phyloP scores from a whole-genome alignment of 2,797 vertebrate genomes.

The Pteropus rufus region DNA sequence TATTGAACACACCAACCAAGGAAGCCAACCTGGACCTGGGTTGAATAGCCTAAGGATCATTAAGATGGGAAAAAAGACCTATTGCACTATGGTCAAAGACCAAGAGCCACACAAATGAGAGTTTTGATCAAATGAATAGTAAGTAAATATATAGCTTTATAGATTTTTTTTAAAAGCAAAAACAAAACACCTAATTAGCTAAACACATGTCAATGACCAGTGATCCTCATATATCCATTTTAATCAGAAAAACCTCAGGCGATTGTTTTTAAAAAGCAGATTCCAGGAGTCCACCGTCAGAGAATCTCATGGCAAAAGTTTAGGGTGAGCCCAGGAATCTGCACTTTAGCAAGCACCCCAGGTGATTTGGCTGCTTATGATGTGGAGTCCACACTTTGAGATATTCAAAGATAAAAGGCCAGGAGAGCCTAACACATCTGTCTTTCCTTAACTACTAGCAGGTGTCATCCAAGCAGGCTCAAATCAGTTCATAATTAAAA shows the following conservation, averaged over 20 bases:
- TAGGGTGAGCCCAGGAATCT: not conserved
- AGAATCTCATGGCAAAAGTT: not conserved
- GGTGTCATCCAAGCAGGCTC: not conserved
- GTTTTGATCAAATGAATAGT: slow-evolving; percentile 30
- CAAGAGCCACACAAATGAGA: not conserved
- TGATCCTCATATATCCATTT: not conserved
- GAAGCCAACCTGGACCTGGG: not conserved
- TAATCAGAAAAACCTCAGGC: not conserved
- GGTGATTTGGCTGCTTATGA: not conserved
- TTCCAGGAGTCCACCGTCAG: not conserved
- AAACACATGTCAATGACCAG: not conserved
- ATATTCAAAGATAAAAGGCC: not conserved
- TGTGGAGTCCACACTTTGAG: not conserved
- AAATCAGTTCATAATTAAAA: not conserved
- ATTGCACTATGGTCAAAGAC: not conserved
- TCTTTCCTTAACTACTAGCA: not conserved
- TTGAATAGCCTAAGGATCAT: not conserved
- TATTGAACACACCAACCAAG: not conserved
- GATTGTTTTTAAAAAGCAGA: not conserved
- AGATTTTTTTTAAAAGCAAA: not conserved
- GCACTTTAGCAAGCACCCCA: not conserved
- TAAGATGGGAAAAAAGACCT: not conserved
- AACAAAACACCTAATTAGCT: not conserved
- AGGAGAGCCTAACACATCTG: not conserved
- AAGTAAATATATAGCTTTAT: not conserved